A percentile compares a stretch with the other conserved stretches of the same genome.
Conservation (phyloP, 2,888 invertebrate genomes). For the Hedychridium roseum region DNA sequence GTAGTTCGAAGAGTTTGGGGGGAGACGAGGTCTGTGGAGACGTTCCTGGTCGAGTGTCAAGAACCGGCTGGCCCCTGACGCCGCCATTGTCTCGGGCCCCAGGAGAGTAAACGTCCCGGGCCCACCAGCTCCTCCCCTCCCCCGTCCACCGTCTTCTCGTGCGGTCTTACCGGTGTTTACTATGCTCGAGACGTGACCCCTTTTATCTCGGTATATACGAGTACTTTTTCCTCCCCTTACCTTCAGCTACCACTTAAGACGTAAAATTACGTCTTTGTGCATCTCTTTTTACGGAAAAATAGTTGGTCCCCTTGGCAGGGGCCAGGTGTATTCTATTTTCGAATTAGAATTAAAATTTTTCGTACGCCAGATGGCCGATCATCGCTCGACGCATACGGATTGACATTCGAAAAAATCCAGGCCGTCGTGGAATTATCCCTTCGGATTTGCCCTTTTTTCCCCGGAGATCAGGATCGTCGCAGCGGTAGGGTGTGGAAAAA, state of each 20-base stretch:
- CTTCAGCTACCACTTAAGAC: constrained; percentile 3
- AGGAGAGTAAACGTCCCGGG: constrained; percentile 12
- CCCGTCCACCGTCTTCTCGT: background rate
- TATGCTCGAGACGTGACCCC: constrained; percentile 32
- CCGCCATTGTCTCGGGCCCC: constrained; percentile 55
- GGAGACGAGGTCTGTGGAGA: constrained; percentile 1
- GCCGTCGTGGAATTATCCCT: too few species aligned
- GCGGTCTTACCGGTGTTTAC: constrained; percentile 21
- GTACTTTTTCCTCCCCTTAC: constrained; percentile 15
- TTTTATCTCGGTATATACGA: constrained; percentile 30
- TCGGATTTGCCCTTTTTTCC: too few species aligned
- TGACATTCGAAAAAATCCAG: too few species aligned
- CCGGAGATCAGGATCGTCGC: too few species aligned
- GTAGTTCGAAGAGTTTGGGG: background rate
- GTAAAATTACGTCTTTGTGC: constrained; percentile 4
- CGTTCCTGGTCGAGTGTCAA: constrained; percentile 45
- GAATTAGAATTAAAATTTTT: background rate
- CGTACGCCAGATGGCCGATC: too few species aligned
- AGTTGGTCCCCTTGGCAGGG: background rate
- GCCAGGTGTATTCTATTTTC: background rate
- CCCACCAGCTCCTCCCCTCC: background rate
- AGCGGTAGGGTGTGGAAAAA: too few species aligned
- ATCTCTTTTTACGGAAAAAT: background rate
- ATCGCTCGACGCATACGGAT: too few species aligned
- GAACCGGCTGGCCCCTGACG: constrained; percentile 58